Evolutionary conservation across 2,113 vertebrate genomes (phyloP), one percentile per base, ranked within the genome.

Genomic region (Herpailurus yagouaroundi): DNA sequence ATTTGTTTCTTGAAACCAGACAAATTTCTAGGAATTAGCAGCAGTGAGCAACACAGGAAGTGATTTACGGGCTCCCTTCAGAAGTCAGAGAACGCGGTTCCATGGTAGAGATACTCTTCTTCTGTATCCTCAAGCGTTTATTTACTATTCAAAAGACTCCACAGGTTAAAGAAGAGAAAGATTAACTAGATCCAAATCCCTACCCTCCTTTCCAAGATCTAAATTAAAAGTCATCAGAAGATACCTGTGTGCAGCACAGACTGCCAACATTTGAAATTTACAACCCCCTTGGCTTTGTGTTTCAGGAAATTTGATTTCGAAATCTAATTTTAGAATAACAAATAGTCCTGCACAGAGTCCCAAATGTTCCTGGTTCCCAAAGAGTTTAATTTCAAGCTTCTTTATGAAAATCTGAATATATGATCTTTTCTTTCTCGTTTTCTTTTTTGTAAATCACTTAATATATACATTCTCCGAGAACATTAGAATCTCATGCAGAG

Each of bases 291-390:
- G 79, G 84, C 50, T 97, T 80, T 38, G 55, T 68, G 57, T 95
- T 94, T 95, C 80, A 96, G 90, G 89, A 97, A 97, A 95, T 94
- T 95, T 97, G 90, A 97, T 97, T 97, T 97, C 27, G 63, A 85
- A 60, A 95, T 81, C 77, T 94, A 92, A 98, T 86, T 98, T 97
- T 95, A 96, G 81, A 89, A 96, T 94, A 90, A 94, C 64, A 83
- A 95, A 92, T 76, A 90, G 80, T 52, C 80, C 48, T 83, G 33
- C 86, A 76, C 55, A 45, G 60, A 68, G 85, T 86, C 89, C 83
- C 74, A 91, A 94, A 73, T 95, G 41, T 83, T 86, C 63, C 71
- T 71, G 57, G 29, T 76, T 97, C 52, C 79, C 60, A 63, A 92
- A 45, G 45, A 87, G 33, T 57, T 90, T 74, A 80, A 92, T 89